Evolutionary conservation across 1,140 invertebrate genomes (phyloP).

Genomic region (Drosophila melanogaster): Release_6_plus_ISO1_MT NT_033777.3:21681501-21682000

Average conservation of each 20-base stretch:
- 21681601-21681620: conserved; percentile 51
- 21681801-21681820: conserved; percentile 68
- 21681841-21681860: conserved; percentile 38
- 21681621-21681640: conserved; percentile 37
- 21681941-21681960: conserved; percentile 30
- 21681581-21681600: conserved; percentile 72
- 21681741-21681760: conserved; percentile 46
- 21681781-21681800: conserved; percentile 76
- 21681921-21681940: conserved; percentile 39
- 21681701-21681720: conserved; percentile 28
- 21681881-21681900: conserved; percentile 55
- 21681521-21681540: conserved; percentile 16
- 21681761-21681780: conserved; percentile 50
- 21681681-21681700: conserved; percentile 56
- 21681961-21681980: conserved; percentile 69
- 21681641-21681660: conserved; percentile 72
- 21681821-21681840: conserved; percentile 74
- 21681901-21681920: conserved; percentile 21
- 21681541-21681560: conserved; percentile 71
- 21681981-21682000: conserved; percentile 82
- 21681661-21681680: conserved; percentile 76
- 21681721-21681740: conserved; percentile 52
- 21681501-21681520: conserved; percentile 19
- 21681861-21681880: conserved; percentile 68
- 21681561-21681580: conserved; percentile 72